A percentile compares a stretch with the other conserved stretches of the same genome.
Evolutionary conservation across 2,888 invertebrate species (phyloP).

Genomic region (Laothoe populi): DNA sequence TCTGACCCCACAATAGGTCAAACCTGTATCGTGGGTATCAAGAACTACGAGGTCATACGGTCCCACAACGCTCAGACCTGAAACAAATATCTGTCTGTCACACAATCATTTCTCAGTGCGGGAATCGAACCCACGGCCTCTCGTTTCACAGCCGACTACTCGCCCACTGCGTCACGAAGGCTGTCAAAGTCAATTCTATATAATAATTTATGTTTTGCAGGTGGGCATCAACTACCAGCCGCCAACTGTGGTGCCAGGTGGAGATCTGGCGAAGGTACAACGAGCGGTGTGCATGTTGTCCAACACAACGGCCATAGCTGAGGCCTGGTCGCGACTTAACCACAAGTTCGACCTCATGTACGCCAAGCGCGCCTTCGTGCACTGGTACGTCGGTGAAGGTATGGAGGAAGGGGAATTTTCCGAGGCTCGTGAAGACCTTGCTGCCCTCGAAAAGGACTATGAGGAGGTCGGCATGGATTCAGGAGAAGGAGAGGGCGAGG

Average conservation of each 20-base stretch:
- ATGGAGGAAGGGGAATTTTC: conserved; percentile 95
- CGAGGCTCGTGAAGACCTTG: conserved; percentile 87
- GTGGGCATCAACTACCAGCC: conserved; percentile 95
- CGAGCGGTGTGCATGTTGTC: conserved; percentile 98
- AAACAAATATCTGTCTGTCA: too few relatives aligned
- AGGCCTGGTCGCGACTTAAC: conserved; percentile 98
- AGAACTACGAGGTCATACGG: too few relatives aligned
- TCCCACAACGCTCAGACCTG: too few relatives aligned
- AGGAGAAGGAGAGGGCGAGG: conserved; percentile 91
- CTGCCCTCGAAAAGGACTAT: conserved; percentile 93
- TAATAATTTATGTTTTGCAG: conserved; percentile 57
- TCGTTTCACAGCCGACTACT: too few relatives aligned
- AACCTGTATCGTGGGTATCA: too few relatives aligned
- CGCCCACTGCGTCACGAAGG: too few relatives aligned
- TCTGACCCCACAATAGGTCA: too few relatives aligned
- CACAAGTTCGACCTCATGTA: conserved; percentile 98
- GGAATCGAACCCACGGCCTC: too few relatives aligned
- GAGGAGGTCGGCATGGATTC: conserved; percentile 95
- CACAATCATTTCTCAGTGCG: too few relatives aligned
- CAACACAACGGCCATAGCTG: conserved; percentile 98
- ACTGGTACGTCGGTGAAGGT: conserved; percentile 95
- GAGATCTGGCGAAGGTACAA: conserved; percentile 96
- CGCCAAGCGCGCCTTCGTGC: conserved; percentile 97
- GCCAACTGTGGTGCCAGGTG: conserved; percentile 95
- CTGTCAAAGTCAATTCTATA: too few relatives aligned